phyloP scores from a whole-genome alignment of 2,888 invertebrate genomes.

The Matsumyia berberina region DNA sequence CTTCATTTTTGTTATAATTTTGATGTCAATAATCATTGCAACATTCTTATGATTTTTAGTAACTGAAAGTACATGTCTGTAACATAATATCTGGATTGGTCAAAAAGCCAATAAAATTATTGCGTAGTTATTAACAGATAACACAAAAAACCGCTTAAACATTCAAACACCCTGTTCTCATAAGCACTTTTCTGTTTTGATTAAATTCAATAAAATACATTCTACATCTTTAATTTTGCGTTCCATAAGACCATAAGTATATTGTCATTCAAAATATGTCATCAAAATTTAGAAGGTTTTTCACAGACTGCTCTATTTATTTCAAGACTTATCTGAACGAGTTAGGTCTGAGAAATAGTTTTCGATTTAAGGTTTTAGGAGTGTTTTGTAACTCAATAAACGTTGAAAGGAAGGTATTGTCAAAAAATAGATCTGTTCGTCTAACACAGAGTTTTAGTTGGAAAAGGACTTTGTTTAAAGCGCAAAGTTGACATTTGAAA shows the following conservation, averaged over 20 bases:
- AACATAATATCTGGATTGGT: conserved; percentile 44
- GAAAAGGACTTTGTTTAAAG: too few species aligned
- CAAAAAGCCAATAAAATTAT: conserved; percentile 34
- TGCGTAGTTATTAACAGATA: conserved; percentile 33
- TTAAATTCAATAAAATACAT: conserved; percentile 36
- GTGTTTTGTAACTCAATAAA: too few species aligned
- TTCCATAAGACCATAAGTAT: conserved; percentile 58
- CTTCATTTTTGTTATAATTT: conserved; percentile 15
- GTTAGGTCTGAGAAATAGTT: too few species aligned
- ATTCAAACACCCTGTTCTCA: conserved; percentile 60
- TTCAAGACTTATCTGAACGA: too few species aligned
- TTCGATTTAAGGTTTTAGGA: too few species aligned
- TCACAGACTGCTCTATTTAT: too few species aligned
- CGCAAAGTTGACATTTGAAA: too few species aligned
- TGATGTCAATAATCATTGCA: conserved; percentile 68
- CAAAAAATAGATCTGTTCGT: too few species aligned
- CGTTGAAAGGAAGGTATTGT: too few species aligned
- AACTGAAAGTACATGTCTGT: conserved; percentile 50
- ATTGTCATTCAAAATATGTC: conserved; percentile 7
- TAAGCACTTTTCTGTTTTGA: conserved; percentile 53
- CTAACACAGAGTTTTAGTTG: too few species aligned
- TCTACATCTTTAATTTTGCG: conserved; percentile 45
- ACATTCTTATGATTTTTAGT: conserved; percentile 69
- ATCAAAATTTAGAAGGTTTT: too few species aligned
- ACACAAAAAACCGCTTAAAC: conserved; percentile 52